Base-by-base conservation (phyloP, 2,888 invertebrate species). In the Syrista parreyssii region DNA sequence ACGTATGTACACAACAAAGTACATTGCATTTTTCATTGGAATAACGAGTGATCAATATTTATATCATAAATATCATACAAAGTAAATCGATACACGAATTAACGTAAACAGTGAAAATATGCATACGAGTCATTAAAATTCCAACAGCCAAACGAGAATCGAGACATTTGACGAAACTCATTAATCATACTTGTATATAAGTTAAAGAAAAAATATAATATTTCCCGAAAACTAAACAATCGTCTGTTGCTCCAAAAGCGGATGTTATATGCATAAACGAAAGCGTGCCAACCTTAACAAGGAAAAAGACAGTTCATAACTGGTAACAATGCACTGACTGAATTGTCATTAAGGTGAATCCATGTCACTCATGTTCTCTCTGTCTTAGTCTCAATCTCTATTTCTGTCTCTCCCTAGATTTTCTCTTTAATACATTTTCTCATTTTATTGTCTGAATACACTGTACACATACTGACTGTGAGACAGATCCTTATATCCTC, bases 161-260 rank as follows among this genome's bases (percentile, higher is more conserved):
- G 9, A 55, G 9, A 55, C 40, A 15, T 23, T 31, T 11, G 68
- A 23, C 15, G 69, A 69, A 40, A 68, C 36, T 31, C 71, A 71
- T 74, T 55, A n/a, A 71, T 68, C 68, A 40, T 68, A 77, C 34
- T 69, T 77, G 77, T 77, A 77, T 74, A 77, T 77, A 77, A 74
- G 40, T 74, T 71, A 34, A 68, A 40, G 30, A 0, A 55, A 55
- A 55, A 55, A 55, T 23, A 55, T 55, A 55, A 55, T 55, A 23
- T 55, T 55, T 9, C 55, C 23, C 23, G 23, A 55, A 55, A 55
- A 55, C 55, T 55, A 55, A 55, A 55, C 0, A 55, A 9, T 55
- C 9, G 2, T 55, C 55, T 55, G 23, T 55, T 55, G 55, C 23
- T 55, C 9, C 23, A 6, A 23, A 55, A 55, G 23, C 9, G 55